phyloP scores from a whole-genome alignment of 2,797 vertebrate species.

The Anolis apletophallus region DNA sequence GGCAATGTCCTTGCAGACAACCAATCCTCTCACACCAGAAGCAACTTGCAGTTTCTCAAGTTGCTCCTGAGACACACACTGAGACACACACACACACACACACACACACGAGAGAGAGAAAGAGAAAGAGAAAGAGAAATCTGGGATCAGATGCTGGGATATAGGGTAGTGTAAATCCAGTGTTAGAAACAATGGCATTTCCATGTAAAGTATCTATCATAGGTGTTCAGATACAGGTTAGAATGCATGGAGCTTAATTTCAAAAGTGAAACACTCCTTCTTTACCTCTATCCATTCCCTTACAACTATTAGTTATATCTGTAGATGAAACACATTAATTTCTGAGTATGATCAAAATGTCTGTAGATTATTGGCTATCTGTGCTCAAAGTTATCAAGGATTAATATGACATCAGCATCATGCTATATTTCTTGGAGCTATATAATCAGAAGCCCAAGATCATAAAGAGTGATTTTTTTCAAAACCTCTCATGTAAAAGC shows the following conservation, averaged over 20 bases:
- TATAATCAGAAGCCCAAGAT: conserved; percentile 61
- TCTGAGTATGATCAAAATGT: conserved; percentile 27
- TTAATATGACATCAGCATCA: conserved; percentile 56
- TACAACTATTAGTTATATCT: neutral
- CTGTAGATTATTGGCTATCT: neutral
- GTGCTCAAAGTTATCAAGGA: conserved; percentile 23
- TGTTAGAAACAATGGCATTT: neutral
- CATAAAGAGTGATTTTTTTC: conserved; percentile 59
- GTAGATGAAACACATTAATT: conserved; percentile 35
- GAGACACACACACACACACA: too few relatives aligned
- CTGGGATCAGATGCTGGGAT: too few relatives aligned
- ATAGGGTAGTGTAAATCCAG: too few relatives aligned
- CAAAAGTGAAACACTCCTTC: conserved; percentile 12
- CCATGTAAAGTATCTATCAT: neutral
- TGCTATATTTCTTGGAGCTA: conserved; percentile 55
- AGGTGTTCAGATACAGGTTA: neutral
- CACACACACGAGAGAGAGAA: too few relatives aligned
- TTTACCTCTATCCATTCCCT: neutral
- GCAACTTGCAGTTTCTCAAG: too few relatives aligned
- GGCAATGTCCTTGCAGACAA: too few relatives aligned
- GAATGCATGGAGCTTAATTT: conserved; percentile 2
- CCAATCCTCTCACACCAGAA: too few relatives aligned
- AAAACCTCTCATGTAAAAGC: conserved; percentile 56
- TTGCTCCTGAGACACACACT: too few relatives aligned
- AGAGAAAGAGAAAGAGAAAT: too few relatives aligned